A percentile compares a stretch with the other conserved stretches of the same genome.
Conservation (phyloP, 2,797 vertebrate species). For the Alfaro cultratus region DNA sequence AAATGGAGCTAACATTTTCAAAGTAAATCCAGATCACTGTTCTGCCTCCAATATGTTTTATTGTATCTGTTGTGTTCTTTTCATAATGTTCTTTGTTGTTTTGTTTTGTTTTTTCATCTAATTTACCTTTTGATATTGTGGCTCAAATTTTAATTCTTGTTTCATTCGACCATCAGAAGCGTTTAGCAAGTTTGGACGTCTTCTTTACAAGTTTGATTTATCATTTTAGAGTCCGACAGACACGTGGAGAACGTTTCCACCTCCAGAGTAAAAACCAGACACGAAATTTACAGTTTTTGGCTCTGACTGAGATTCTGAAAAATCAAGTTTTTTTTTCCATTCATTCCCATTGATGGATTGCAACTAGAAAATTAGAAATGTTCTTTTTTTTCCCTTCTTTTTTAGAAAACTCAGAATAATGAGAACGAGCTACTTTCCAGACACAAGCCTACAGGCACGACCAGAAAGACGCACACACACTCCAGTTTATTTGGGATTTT, state of each 20-base stretch:
- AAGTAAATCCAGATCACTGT: background rate
- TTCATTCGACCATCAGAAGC: background rate
- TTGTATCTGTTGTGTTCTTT: background rate
- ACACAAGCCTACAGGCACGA: constrained; percentile 5
- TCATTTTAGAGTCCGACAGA: background rate
- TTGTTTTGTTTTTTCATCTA: background rate
- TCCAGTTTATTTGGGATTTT: constrained; percentile 59
- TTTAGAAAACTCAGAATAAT: constrained; percentile 7
- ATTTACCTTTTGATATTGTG: background rate
- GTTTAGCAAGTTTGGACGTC: background rate
- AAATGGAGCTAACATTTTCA: background rate
- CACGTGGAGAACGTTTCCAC: background rate
- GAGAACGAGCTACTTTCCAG: constrained; percentile 33
- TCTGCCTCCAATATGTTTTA: background rate
- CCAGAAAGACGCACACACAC: constrained; percentile 9
- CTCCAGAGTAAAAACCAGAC: background rate
- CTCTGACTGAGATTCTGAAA: background rate
- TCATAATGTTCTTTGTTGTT: background rate
- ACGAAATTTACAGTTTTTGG: background rate
- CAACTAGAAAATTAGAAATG: background rate
- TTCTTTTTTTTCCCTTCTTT: background rate
- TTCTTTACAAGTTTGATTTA: background rate
- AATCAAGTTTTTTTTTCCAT: background rate
- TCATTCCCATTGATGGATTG: background rate
- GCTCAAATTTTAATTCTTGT: background rate